phyloP scores from a whole-genome alignment of 2,113 vertebrate genomes.

The Ptychochromis oligacanthus region DNA sequence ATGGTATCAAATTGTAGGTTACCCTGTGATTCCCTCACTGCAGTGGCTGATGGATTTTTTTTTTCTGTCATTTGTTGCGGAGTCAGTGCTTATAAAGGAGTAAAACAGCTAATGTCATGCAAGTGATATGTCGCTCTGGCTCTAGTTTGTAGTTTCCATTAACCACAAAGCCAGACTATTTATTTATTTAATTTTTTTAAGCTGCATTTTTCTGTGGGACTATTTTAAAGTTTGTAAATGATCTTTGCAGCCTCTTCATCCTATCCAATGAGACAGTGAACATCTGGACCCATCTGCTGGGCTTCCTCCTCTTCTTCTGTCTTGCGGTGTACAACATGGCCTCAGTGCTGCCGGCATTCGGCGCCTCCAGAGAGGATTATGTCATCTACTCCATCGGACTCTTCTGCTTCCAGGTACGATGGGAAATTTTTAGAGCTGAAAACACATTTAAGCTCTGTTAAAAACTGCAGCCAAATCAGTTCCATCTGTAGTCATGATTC shows the following conservation, averaged over 20 bases:
- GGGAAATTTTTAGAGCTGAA: background rate
- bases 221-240: background rate
- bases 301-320: slow-evolving; percentile 91
- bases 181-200: too few species aligned
- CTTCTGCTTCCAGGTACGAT: slow-evolving; percentile 97
- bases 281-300: slow-evolving; percentile 95
- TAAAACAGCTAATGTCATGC: too few species aligned
- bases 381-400: slow-evolving; percentile 93
- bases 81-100: background rate
- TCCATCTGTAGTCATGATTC: too few species aligned
- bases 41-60: background rate
- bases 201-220: background rate
- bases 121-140: rapidly evolving
- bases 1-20: background rate
- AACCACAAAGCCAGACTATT: too few species aligned
- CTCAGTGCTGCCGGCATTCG: slow-evolving; percentile 84
- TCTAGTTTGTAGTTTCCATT: background rate
- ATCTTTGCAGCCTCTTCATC: slow-evolving; percentile 86
- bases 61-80: background rate
- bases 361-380: slow-evolving; percentile 91
- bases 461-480: too few species aligned
- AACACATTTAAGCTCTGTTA: background rate
- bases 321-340: slow-evolving; percentile 92
- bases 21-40: background rate
- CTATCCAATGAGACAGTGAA: slow-evolving; percentile 95